Base-by-base conservation (phyloP, 2,113 vertebrate genomes). In the Chloebia gouldiae region DNA sequence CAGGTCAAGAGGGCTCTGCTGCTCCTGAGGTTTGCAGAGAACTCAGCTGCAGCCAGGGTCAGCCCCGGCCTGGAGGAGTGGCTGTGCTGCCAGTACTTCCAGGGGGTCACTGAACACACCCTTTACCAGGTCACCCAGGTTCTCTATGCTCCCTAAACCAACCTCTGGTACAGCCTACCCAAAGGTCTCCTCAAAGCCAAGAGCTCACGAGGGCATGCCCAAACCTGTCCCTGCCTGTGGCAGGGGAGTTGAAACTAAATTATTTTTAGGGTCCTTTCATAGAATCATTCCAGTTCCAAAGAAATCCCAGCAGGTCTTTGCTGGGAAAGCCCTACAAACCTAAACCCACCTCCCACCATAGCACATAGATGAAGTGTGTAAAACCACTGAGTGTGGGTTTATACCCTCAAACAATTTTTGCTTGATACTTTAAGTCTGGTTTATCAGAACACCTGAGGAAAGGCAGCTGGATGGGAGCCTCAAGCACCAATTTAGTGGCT, bases 71-170 rank as follows among this genome's bases (percentile, higher is more conserved):
- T 98, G 37, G 98, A 99, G 95, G 98, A 98, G 81, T 98, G 96
- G 85, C 94, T 99, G 86, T 98, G 98, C 86, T 97, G 98, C 71
- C 98, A 97, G 10, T 99, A 98, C 76, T 93, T 99, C 64, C 81
- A 97, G 15, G 95, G 97, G 17, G 94, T 93, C 68, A 97, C 98
- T 0, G 92, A 97, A 2, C 89, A 98, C 47, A 93, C 56, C 0
- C 60, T 99, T 28, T 78, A 64, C 50, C 96, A 88, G 7, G 68
- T 93, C 64, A 96, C 90, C 22, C 85, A 92, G 63, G 50, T 59
- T 30, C 95, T 98, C 24, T 94, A 96, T 22, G 4, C 59, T 39
- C 53, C 73, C 56, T 94, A 6, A 86, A 73, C 9, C 53, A 25
- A 18, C 28, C 30, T 56, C 20, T 39, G 39, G 42, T 3, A 49